These are phyloP conservation scores for Drosophila navojoa DNA, from an alignment of 1,140 invertebrate species.

Conservation along the genomic window DNA sequence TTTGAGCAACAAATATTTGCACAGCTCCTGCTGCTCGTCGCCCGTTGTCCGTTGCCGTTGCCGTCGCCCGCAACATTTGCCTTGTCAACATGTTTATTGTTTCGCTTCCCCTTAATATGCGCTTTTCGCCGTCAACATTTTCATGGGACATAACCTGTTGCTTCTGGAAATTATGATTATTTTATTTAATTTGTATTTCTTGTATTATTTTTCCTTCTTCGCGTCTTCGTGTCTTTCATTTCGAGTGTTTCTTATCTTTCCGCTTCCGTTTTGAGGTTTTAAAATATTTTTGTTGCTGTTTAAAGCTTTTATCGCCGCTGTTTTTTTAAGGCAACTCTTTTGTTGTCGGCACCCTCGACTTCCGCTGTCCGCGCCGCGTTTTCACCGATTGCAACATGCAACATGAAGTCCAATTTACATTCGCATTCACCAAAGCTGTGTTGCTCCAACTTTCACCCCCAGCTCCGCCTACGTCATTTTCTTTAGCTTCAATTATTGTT, in stretches of 20 bases:
- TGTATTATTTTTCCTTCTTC: neutral
- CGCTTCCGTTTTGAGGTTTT: constrained; percentile 43
- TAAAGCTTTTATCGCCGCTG: constrained; percentile 21
- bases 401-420: constrained; percentile 40
- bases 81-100: constrained; percentile 46
- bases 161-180: constrained; percentile 26
- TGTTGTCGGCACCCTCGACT: constrained; percentile 28
- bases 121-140: constrained; percentile 42
- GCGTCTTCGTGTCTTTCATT: neutral
- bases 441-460: constrained; percentile 41
- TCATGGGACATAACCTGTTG: constrained; percentile 38
- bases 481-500: neutral
- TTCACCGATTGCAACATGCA: constrained; percentile 39
- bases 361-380: constrained; percentile 32
- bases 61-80: neutral
- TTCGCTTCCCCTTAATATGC: constrained; percentile 62
- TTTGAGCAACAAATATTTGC: constrained; percentile 74
- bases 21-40: constrained; percentile 24
- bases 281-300: constrained; percentile 1
- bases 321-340: constrained; percentile 29
- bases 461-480: neutral
- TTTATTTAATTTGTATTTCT: constrained; percentile 6
- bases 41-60: constrained; percentile 10
- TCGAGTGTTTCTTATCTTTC: constrained; percentile 24
- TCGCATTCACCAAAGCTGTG: constrained; percentile 10